Base-by-base conservation (phyloP, 1,140 invertebrate species). In the Antheraea mylitta region DNA sequence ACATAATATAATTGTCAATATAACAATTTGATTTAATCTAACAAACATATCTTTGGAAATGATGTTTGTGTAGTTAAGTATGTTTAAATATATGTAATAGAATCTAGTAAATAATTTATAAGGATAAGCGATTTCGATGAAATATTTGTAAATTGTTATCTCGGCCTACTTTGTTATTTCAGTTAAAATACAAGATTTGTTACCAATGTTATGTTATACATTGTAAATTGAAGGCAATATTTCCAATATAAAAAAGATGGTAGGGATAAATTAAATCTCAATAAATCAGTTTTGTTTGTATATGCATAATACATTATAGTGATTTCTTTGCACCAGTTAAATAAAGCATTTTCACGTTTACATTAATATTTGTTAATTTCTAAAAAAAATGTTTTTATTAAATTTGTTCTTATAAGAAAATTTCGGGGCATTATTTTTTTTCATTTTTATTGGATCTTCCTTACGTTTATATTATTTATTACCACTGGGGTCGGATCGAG, bases 1-100 rank as follows among this genome's bases (percentile, higher is more conserved):
- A 42, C 30, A 65, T 62, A 22, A 58, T 64, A 63, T 68, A 67
- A 66, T 68, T 72, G 64, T 65, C 65, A 62, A 70, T 70, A 67
- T 65, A 74, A 76, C 74, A 76, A 76, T 74, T 74, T 70, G 62
- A 69, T 76, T 72, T 73, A 67, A 69, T 66, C 62, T 70, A 70
- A 76, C 75, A 79, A 70, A 76, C 75, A 79, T 79, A 81, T 81
- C 78, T 75, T 64, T 70, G 7, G 68, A 72, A 42, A 42, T 42
- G 2, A 42, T 42, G 38, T 42, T 42, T 42, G 38, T 42, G 45
- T 53, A 53, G 11, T 53, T 13, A n/a, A n/a, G n/a, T 7, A 13
- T 67, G 64, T 62, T 62, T 62, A 37, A 16, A 16, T 63, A 16
- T 4, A 16, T 13, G 16, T 63, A 36, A 53, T 13, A 53, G 16